phyloP scores from a whole-genome alignment of 2,888 invertebrate genomes.

The Dorcus parallelipipedus region DNA sequence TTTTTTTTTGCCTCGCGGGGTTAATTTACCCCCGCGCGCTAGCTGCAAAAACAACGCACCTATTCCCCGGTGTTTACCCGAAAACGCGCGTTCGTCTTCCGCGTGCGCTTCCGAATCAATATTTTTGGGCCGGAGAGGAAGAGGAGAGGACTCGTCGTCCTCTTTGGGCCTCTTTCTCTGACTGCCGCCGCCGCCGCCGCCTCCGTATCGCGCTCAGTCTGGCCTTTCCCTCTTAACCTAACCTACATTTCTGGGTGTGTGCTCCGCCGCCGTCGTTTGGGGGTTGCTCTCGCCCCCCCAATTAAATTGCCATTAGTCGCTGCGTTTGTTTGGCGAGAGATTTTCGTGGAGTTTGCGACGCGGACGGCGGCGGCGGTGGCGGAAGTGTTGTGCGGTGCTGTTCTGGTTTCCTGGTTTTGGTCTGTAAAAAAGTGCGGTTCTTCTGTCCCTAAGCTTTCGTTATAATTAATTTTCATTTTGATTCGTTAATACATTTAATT shows the following conservation, averaged over 20 bases:
- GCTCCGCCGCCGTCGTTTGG: conserved; percentile 12
- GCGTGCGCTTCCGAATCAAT: conserved; percentile 15
- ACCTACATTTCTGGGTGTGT: conserved; percentile 23
- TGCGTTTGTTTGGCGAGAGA: conserved; percentile 1
- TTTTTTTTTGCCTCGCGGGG: no score
- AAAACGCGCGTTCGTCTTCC: no score
- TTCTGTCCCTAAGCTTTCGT: no score
- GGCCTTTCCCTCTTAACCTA: conserved; percentile 17
- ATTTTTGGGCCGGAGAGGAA: conserved; percentile 16
- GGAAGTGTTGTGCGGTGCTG: no score
- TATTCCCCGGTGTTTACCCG: no score
- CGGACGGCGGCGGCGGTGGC: not conserved
- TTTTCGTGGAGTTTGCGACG: not conserved
- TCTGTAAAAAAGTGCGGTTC: no score
- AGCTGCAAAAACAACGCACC: no score
- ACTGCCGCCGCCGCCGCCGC: conserved; percentile 15
- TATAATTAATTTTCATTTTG: no score
- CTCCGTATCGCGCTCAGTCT: conserved; percentile 11
- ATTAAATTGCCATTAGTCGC: not conserved
- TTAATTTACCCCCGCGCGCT: no score
- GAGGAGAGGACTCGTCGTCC: not conserved
- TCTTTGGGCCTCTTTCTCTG: not conserved
- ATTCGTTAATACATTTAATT: no score
- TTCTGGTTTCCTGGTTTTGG: no score
- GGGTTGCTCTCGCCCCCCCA: conserved; percentile 4